These are phyloP conservation scores for Atherix ibis DNA, from an alignment of 2,888 invertebrate species.

Conservation along the genomic window DNA sequence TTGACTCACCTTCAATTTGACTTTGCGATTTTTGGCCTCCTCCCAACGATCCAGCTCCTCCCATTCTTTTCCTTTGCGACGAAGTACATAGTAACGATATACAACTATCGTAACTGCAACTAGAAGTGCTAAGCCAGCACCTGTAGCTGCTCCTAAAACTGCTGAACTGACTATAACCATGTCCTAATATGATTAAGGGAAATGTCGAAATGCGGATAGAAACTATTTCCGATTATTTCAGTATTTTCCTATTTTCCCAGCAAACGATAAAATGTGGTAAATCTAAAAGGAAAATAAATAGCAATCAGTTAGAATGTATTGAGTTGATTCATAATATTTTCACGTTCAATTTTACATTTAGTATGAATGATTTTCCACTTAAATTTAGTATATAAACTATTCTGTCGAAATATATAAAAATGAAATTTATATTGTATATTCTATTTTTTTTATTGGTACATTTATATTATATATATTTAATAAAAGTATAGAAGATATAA, in stretches of 20 bases:
- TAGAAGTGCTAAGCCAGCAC: slow-evolving; percentile 46
- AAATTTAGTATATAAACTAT: no score
- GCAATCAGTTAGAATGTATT: no score
- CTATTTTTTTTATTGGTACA: no score
- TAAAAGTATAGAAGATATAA: no score
- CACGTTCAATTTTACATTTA: no score
- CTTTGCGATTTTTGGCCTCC: slow-evolving; percentile 30
- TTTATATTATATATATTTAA: no score
- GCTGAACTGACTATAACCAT: slow-evolving; percentile 47
- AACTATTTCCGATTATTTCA: no score
- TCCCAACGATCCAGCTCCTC: slow-evolving; percentile 40
- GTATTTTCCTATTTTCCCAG: neutral
- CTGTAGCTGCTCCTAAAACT: slow-evolving; percentile 48
- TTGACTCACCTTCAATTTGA: slow-evolving; percentile 27
- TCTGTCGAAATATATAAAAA: no score
- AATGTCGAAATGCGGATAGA: no score
- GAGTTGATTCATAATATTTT: no score
- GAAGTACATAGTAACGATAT: slow-evolving; percentile 45
- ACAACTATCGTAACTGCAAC: slow-evolving; percentile 49
- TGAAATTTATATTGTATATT: no score
- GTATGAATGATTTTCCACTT: no score
- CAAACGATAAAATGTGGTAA: neutral
- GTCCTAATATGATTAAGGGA: neutral
- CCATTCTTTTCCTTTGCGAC: slow-evolving; percentile 44
- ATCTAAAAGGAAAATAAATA: neutral